Evolutionary conservation across 2,888 invertebrate species (phyloP), one percentile per base, ranked within the genome.

Genomic region (Cheilosia grossa): DNA sequence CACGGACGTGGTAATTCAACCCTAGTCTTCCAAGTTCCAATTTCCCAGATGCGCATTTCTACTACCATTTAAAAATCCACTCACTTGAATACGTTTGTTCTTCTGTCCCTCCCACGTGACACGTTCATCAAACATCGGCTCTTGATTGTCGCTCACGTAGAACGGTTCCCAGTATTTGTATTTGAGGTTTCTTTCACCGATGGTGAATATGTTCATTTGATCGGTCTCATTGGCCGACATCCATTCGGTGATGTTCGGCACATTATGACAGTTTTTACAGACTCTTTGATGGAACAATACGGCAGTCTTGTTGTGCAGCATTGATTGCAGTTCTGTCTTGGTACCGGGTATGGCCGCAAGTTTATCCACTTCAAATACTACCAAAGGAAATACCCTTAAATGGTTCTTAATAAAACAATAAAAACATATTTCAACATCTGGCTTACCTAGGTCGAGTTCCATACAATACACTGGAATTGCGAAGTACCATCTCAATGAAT

Each of bases 61-160:
- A 9, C 30, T 30, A 30, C 30, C 2, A 9, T 30, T 27, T 30
- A 9, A 9, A 30, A 9, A 30, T 9, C 5, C 49, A 49, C 83
- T 63, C 9, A 90, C 90, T 88, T 90, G 91, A 75, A 91, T 89
- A 0, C 91, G 89, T 69, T 91, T 91, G 63, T 91, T 90, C 1
- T 89, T 89, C 92, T 97, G 96, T 10, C 98, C 98, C 90, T 98
- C 97, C 97, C 98, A 98, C 88, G 96, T 96, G 80, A 98, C 94
- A 87, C 97, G 93, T 91, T 98, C 98, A 88, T 98, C 98, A 90
- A 97, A 98, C 72, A 95, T 92, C 0, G 97, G 97, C 86, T 97
- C 97, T n/a, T 93, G 92, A 90, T 97, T 96, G 0, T 97, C 97
- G 24, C 98, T 97, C 67, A 98, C 96, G 90, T 96, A 98, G 89